A percentile compares a stretch with the other conserved stretches of the same genome.
These are phyloP conservation scores for Rhinolophus ferrumequinum DNA, from an alignment of 2,113 vertebrate species.

Conservation along the genomic window DNA sequence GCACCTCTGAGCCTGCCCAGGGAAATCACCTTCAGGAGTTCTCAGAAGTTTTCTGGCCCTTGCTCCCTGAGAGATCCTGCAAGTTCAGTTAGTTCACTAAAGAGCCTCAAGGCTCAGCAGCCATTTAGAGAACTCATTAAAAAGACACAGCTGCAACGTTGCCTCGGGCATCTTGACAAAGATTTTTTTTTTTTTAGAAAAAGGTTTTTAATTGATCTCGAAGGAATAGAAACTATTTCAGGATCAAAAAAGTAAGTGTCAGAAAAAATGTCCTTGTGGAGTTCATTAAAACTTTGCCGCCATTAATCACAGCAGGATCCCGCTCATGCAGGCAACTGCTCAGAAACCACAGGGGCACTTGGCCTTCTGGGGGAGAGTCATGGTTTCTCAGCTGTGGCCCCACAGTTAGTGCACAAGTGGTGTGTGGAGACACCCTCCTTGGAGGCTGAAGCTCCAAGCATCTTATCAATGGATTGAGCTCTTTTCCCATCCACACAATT, in stretches of 20 bases:
- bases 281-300: constrained; percentile 72
- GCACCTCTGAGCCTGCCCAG: not conserved
- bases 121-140: constrained; percentile 65
- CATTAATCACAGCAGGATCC: constrained; percentile 37
- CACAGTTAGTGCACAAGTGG: not conserved
- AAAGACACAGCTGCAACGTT: constrained; percentile 52
- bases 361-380: not conserved
- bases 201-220: constrained; percentile 73
- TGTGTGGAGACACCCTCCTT: not conserved
- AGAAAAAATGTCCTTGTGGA: constrained; percentile 47
- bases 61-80: not conserved
- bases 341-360: not conserved
- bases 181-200: constrained; percentile 53
- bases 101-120: not conserved
- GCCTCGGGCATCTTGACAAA: constrained; percentile 11
- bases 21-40: not conserved
- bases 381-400: not conserved
- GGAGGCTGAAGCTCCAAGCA: not conserved
- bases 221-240: constrained; percentile 67
- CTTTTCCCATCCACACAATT: not conserved
- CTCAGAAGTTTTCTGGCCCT: not conserved
- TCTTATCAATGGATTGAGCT: not conserved
- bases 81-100: not conserved
- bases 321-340: not conserved
- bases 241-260: constrained; percentile 40